phyloP scores from a whole-genome alignment of 2,113 vertebrate species.

The Cebus imitator region DNA sequence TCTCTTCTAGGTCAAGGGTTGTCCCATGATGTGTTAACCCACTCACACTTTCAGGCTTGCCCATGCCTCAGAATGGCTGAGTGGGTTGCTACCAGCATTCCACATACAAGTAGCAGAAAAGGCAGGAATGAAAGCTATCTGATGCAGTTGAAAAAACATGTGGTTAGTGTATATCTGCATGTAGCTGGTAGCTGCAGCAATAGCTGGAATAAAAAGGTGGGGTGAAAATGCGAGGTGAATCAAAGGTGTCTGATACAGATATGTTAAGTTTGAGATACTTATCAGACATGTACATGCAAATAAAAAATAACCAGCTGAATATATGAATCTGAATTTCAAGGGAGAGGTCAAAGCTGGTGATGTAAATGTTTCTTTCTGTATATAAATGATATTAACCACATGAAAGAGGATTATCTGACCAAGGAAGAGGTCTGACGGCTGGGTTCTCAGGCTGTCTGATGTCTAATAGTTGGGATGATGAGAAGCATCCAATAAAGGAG shows the following conservation, averaged over 20 bases:
- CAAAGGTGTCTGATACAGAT: background rate
- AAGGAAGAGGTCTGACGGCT: background rate
- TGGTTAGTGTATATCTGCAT: background rate
- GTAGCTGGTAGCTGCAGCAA: background rate
- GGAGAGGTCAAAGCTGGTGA: background rate
- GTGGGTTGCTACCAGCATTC: background rate
- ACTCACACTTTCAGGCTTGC: background rate
- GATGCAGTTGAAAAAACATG: background rate
- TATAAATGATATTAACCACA: background rate
- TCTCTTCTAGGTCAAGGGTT: background rate
- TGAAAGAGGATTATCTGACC: background rate
- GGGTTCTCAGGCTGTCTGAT: background rate
- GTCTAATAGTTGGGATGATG: background rate
- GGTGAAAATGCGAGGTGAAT: background rate
- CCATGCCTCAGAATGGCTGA: background rate
- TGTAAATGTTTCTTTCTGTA: background rate
- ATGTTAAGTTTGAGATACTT: background rate
- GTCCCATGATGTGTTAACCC: background rate
- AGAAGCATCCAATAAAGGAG: background rate
- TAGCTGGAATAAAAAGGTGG: background rate
- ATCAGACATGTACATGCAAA: background rate
- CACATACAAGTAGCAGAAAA: background rate
- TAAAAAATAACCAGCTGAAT: background rate
- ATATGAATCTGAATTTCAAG: background rate
- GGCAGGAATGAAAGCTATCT: background rate